These are phyloP conservation scores for Luperina testacea DNA, from an alignment of 2,888 invertebrate genomes.

Conservation along the genomic window DNA sequence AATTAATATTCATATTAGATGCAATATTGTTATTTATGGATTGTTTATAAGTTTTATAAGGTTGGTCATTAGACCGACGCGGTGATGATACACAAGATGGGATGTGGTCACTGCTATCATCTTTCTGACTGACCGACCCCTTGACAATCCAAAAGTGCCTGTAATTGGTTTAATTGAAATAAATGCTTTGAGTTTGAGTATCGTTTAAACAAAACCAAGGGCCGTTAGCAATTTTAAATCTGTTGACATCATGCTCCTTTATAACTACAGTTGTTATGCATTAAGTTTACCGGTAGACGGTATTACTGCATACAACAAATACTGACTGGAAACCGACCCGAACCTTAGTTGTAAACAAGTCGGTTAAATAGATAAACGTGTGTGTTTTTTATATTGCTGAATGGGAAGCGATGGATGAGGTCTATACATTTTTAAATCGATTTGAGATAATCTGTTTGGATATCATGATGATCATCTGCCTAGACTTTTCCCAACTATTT, in stretches of 20 bases:
- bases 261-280: neutral
- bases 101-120: neutral
- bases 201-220: neutral
- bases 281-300: neutral
- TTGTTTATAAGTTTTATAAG: neutral
- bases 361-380: neutral
- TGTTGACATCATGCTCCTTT: neutral
- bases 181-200: no score
- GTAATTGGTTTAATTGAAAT: no score
- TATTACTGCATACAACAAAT: neutral
- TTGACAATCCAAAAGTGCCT: no score
- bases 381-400: neutral
- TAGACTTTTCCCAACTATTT: no score
- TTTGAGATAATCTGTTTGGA: neutral
- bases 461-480: no score
- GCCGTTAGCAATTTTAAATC: neutral
- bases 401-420: neutral
- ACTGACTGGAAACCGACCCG: neutral
- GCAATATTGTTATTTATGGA: slow-evolving; percentile 10
- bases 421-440: neutral
- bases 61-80: neutral
- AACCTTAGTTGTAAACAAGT: neutral
- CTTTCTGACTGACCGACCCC: no score
- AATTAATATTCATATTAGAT: slow-evolving; percentile 17
- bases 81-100: neutral